Evolutionary conservation across 64 coral and sea anemone genomes (phyloP).

Genomic region (Montipora cactus): DNA sequence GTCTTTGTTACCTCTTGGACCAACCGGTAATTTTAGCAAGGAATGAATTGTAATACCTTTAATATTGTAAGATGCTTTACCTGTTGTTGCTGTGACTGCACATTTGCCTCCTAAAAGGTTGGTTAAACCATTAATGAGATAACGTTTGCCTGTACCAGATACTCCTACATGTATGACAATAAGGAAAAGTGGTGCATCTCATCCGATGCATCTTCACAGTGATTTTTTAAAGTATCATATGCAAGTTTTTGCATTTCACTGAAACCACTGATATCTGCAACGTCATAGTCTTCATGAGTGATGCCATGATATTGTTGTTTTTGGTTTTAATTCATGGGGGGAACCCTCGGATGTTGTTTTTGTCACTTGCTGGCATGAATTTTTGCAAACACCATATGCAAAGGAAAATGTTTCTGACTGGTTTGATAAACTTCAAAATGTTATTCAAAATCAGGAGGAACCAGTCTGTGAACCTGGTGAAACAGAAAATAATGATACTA

Average conservation of each 20-base stretch:
- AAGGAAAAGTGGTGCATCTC: not conserved
- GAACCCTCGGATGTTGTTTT: constrained; percentile 55
- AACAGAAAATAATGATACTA: no score
- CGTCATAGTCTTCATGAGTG: no score
- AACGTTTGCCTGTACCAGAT: no score
- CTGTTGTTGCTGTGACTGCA: constrained; percentile 19
- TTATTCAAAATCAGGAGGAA: constrained; percentile 15
- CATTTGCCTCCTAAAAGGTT: constrained; percentile 8
- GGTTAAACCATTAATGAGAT: constrained; percentile 1
- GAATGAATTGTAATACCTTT: no score
- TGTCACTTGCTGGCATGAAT: not conserved
- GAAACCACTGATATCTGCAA: not conserved
- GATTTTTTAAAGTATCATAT: no score
- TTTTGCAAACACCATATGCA: constrained; percentile 34
- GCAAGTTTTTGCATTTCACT: constrained; percentile 28
- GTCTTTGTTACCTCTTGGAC: not conserved
- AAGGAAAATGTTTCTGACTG: not conserved
- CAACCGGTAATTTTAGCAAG: no score
- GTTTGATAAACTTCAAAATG: constrained; percentile 28
- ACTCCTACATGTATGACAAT: not conserved
- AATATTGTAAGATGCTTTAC: no score
- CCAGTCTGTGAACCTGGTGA: not conserved
- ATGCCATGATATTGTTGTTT: not conserved
- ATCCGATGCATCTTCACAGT: no score
- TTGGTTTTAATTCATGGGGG: constrained; percentile 33